A percentile compares a stretch with the other conserved stretches of the same genome.
phyloP scores from a whole-genome alignment of 2,797 vertebrate species.

The Falco columbarius region DNA sequence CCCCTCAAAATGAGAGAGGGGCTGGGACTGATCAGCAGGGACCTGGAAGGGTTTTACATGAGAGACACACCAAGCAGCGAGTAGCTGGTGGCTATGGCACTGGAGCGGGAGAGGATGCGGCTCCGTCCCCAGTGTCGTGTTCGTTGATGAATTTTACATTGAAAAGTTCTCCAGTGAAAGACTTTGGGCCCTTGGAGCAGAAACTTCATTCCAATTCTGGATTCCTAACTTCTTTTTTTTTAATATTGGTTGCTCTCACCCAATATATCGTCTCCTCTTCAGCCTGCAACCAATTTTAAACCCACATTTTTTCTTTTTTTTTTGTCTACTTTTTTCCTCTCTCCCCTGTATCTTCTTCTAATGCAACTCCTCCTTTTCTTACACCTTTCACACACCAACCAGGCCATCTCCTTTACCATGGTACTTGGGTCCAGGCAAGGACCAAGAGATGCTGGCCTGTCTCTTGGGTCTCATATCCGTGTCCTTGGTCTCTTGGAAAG shows the following conservation, averaged over 20 bases:
- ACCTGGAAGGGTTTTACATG: neutral
- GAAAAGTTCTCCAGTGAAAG: neutral
- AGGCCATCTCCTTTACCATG: neutral
- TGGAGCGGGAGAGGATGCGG: accelerated
- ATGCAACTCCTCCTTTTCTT: neutral
- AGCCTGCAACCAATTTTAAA: neutral
- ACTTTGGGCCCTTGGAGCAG: neutral
- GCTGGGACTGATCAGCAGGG: neutral
- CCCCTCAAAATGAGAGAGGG: accelerated
- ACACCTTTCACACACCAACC: neutral
- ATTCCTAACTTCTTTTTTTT: neutral
- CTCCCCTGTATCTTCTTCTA: neutral
- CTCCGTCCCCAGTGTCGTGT: neutral
- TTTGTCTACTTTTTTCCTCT: neutral
- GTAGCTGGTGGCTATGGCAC: accelerated
- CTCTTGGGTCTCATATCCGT: neutral
- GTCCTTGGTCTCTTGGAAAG: neutral
- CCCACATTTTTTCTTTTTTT: accelerated
- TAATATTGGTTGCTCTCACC: neutral
- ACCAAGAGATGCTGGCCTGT: neutral
- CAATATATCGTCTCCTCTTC: neutral
- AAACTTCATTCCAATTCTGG: neutral
- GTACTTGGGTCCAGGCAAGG: neutral
- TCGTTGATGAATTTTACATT: neutral
- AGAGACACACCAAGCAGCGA: neutral